Percentiles rank a stretch among this genome's conserved stretches.
phyloP scores from a whole-genome alignment of 2,888 invertebrate species.

The Amblyjoppa proteus region DNA sequence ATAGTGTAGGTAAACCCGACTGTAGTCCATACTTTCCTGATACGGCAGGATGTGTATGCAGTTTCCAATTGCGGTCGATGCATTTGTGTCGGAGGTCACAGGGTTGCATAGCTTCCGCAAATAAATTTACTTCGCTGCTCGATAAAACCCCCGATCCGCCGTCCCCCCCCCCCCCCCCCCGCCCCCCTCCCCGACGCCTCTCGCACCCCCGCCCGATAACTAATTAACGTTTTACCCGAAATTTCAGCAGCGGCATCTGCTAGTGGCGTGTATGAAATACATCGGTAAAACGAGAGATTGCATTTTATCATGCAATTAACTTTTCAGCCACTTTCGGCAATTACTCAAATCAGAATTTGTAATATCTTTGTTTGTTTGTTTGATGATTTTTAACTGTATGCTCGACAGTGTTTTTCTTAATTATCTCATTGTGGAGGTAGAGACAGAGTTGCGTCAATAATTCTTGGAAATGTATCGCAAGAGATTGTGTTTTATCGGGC shows the following conservation, averaged over 20 bases:
- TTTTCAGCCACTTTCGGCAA: neutral
- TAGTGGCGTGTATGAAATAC: neutral
- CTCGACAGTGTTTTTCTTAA: no score
- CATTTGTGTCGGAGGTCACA: neutral
- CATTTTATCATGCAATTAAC: neutral
- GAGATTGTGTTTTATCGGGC: neutral
- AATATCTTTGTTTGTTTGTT: neutral
- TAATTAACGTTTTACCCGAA: slow-evolving; percentile 18
- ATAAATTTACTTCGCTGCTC: slow-evolving; percentile 25
- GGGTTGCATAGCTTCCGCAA: neutral
- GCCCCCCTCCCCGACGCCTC: neutral
- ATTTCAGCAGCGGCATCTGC: neutral
- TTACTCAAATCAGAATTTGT: neutral
- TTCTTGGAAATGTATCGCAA: no score
- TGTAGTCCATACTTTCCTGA: neutral
- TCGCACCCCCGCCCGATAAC: neutral
- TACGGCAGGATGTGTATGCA: neutral
- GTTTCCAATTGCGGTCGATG: slow-evolving; percentile 27
- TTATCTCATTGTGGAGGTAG: neutral
- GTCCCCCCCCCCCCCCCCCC: neutral
- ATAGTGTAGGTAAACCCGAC: neutral
- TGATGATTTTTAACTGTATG: neutral
- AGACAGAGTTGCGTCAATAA: neutral
- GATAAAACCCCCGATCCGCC: neutral
- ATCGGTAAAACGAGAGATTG: neutral